These are phyloP conservation scores for Alauda arvensis DNA, from an alignment of 2,797 vertebrate species.

Conservation along the genomic window DNA sequence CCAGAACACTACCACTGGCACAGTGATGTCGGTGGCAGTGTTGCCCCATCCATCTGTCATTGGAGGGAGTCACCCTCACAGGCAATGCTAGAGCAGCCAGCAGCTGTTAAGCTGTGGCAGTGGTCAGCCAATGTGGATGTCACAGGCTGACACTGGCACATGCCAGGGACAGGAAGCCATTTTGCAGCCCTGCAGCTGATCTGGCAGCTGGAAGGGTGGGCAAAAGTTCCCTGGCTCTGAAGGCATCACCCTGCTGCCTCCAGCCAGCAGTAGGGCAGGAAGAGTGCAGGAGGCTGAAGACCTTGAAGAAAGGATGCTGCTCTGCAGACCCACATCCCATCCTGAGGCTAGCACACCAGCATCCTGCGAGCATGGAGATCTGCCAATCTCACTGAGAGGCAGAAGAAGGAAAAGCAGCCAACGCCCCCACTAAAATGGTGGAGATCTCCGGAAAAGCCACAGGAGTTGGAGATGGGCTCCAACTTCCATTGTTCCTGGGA, in stretches of 20 bases:
- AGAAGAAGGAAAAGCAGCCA: not conserved
- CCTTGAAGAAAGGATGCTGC: not conserved
- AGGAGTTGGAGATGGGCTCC: not conserved
- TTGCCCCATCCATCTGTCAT: not conserved
- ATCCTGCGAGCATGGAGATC: not conserved
- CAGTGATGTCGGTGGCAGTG: accelerated
- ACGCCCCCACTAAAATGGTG: not conserved
- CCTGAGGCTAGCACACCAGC: not conserved
- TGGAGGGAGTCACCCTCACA: accelerated
- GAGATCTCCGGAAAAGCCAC: not conserved
- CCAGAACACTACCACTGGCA: accelerated
- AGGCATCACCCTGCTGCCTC: not conserved
- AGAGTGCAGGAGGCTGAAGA: not conserved
- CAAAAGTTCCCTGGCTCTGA: not conserved
- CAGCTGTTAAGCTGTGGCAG: not conserved
- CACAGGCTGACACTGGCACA: not conserved
- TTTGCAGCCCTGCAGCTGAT: not conserved
- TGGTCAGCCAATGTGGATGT: not conserved
- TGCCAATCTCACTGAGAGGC: not conserved
- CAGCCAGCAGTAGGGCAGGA: not conserved
- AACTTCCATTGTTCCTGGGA: not conserved
- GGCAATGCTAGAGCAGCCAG: not conserved
- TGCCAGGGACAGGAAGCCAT: not conserved
- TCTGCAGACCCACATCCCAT: not conserved
- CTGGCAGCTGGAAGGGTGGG: not conserved